Conservation (phyloP, 92 coral and sea anemone genomes). For the Porites lobata region DNA sequence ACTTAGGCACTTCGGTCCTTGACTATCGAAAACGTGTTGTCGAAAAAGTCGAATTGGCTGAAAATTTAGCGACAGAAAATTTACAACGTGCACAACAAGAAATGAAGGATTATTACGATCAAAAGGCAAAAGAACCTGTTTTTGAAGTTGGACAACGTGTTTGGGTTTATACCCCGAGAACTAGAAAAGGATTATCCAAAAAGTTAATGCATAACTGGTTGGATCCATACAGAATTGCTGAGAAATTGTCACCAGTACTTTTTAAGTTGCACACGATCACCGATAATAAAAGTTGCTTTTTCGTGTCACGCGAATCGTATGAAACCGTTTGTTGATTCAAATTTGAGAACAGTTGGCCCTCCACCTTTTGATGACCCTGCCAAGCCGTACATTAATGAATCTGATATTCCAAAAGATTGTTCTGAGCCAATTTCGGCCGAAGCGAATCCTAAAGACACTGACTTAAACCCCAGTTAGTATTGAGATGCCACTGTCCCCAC, state of each 20-base stretch:
- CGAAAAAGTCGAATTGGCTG: constrained; percentile 50
- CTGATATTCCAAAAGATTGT: constrained; percentile 36
- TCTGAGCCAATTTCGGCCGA: not conserved
- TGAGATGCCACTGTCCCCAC: too few species aligned
- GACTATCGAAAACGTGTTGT: constrained; percentile 55
- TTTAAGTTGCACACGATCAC: not conserved
- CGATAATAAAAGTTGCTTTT: not conserved
- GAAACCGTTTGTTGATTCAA: constrained; percentile 35
- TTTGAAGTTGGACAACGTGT: constrained; percentile 52
- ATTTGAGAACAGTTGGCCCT: constrained; percentile 14
- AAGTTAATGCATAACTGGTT: not conserved
- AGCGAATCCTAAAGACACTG: too few species aligned
- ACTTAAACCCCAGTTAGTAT: too few species aligned
- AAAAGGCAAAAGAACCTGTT: not conserved
- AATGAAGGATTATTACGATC: constrained; percentile 59
- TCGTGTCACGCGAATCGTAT: constrained; percentile 3
- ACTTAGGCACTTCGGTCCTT: constrained; percentile 31
- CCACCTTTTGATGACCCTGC: constrained; percentile 3
- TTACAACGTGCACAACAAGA: constrained; percentile 61
- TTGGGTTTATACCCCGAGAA: constrained; percentile 45
- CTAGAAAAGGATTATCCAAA: constrained; percentile 14
- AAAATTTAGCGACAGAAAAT: constrained; percentile 44
- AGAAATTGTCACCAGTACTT: constrained; percentile 19
- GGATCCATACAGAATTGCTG: constrained; percentile 8
- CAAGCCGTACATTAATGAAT: not conserved